Evolutionary conservation across 1,140 invertebrate genomes (phyloP), one percentile per base, ranked within the genome.

Genomic region (Drosophila murphyi): DNA sequence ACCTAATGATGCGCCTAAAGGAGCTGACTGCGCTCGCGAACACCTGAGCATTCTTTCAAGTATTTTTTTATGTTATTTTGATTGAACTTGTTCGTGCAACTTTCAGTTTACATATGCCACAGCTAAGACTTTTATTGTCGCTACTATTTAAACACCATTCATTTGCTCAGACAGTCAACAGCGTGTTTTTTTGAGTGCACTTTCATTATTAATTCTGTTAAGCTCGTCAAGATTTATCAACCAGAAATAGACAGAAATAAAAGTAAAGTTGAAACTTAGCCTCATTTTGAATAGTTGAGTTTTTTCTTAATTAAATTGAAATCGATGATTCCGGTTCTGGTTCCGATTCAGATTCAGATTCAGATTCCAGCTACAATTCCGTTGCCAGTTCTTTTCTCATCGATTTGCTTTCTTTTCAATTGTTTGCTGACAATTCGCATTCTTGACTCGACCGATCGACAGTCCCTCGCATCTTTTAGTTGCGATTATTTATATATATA

Each of bases 381-480:
- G 0, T 43, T 43, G 41, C 57, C 10, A 51, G 32, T 32, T 35
- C 12, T 28, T 55, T 71, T 50, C 34, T 61, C 60, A 55, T 63
- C 32, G 39, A 4, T 43, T 68, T 57, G 35, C 48, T 57, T 72
- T 56, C 72, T 70, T 85, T 86, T 86, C 75, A 82, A 87, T 87
- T 81, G 82, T 87, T 86, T 86, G 82, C 52, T 73, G 59, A 47
- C 45, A 71, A 59, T 78, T 65, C 51, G 71, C 69, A 52, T 72
- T 86, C 76, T 86, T 79, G 82, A 72, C 75, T 78, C 54, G 60
- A 45, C 50, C 71, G 56, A 82, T 83, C 80, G 80, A 76, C 76
- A 70, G 70, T 51, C 69, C 34, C 67, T 54, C 56, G 5, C 45
- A 48, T 50, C 10, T 50, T 1, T 45, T n/a, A 39, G 5, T 69